These are phyloP conservation scores for Pomatorhinus ruficollis DNA, from an alignment of 2,113 vertebrate species.

Conservation along the genomic window DNA sequence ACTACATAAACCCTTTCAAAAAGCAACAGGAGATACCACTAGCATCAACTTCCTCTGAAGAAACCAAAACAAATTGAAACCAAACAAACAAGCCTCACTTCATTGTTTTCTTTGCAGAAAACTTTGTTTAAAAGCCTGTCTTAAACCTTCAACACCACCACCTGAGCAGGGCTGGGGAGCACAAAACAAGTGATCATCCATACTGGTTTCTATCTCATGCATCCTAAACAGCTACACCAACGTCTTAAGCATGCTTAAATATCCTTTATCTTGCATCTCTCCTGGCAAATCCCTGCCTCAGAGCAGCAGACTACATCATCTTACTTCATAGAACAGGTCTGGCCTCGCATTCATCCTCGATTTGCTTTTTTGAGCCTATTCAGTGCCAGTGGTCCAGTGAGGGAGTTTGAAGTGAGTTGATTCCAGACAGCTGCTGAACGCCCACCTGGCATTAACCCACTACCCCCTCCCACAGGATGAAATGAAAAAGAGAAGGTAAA, in stretches of 20 bases:
- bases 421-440: neutral
- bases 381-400: neutral
- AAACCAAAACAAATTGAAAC: neutral
- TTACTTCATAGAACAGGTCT: neutral
- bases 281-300: neutral
- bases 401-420: too few relatives aligned
- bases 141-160: neutral
- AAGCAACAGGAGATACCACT: neutral
- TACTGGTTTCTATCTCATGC: neutral
- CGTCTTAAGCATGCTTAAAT: neutral
- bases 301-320: neutral
- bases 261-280: neutral
- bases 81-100: neutral
- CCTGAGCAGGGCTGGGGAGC: neutral
- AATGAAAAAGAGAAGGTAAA: neutral
- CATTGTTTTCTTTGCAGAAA: neutral
- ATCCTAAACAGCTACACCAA: neutral
- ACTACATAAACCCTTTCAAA: neutral
- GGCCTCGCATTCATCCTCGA: neutral
- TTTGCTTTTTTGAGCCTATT: neutral
- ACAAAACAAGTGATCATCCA: neutral
- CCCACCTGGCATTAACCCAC: neutral
- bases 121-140: neutral
- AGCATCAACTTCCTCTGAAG: neutral
- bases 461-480: too few relatives aligned